A percentile compares a stretch with the other conserved stretches of the same genome.
Conservation (phyloP, 2,888 invertebrate species). For the Hirtodrosophila cameraria region DNA sequence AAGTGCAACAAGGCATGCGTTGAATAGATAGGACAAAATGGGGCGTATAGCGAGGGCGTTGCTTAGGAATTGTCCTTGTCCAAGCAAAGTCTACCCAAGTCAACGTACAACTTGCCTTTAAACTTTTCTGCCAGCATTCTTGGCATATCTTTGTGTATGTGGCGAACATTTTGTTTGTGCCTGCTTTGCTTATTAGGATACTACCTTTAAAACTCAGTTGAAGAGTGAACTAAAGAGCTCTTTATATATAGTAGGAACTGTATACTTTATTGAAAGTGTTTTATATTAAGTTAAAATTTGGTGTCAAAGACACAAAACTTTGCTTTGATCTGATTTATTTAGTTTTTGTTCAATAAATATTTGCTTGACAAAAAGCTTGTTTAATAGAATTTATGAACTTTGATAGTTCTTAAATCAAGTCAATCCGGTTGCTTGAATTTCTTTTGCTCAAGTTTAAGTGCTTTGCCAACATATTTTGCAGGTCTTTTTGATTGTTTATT, state of each 20-base stretch:
- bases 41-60: conserved; percentile 17
- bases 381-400: conserved; percentile 8
- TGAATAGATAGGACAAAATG: conserved; percentile 45
- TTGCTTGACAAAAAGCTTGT: no score
- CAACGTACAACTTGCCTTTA: conserved; percentile 50
- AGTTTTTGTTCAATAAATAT: no score
- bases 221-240: no score
- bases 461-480: background rate
- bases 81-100: conserved; percentile 18
- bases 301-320: no score
- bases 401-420: background rate
- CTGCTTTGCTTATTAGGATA: conserved; percentile 69
- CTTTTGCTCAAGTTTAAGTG: conserved; percentile 20
- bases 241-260: no score
- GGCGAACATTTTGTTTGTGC: conserved; percentile 50
- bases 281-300: no score
- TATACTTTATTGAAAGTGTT: no score
- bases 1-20: conserved; percentile 68
- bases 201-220: conserved; percentile 9
- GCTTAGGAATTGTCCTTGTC: conserved; percentile 33
- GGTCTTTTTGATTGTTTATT: conserved; percentile 42
- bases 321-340: no score
- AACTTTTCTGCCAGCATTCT: conserved; percentile 68
- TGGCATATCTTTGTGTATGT: conserved; percentile 45
- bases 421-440: background rate